phyloP scores from a whole-genome alignment of 1,140 invertebrate genomes.

The Lanistes nyassanus region DNA sequence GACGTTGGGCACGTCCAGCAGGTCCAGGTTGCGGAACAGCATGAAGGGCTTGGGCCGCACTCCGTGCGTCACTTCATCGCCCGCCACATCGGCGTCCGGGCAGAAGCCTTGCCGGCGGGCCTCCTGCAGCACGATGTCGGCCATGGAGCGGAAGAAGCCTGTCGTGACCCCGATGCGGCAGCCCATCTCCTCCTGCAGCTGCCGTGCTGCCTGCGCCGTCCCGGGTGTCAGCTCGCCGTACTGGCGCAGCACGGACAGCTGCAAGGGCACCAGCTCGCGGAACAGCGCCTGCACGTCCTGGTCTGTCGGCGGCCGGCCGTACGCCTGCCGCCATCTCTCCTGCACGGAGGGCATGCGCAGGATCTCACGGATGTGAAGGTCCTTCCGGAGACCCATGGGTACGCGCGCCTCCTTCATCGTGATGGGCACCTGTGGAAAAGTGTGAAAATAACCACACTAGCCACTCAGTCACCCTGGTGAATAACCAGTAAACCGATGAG shows the following conservation, averaged over 20 bases:
- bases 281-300: slow-evolving; percentile 59
- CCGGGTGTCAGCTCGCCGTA: slow-evolving; percentile 57
- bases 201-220: slow-evolving; percentile 47
- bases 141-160: slow-evolving; percentile 57
- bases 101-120: slow-evolving; percentile 62
- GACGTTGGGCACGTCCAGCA: slow-evolving; percentile 63
- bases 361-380: slow-evolving; percentile 61
- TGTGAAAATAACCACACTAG: no score
- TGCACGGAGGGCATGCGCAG: slow-evolving; percentile 48
- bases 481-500: no score
- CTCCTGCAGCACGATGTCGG: slow-evolving; percentile 51
- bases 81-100: slow-evolving; percentile 65
- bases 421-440: slow-evolving; percentile 46
- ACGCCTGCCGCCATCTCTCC: slow-evolving; percentile 50
- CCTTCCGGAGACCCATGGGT: slow-evolving; percentile 63
- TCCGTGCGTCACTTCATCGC: slow-evolving; percentile 65
- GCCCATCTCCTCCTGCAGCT: slow-evolving; percentile 46
- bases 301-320: slow-evolving; percentile 52
- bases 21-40: slow-evolving; percentile 66
- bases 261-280: slow-evolving; percentile 59
- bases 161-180: slow-evolving; percentile 60
- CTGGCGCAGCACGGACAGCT: slow-evolving; percentile 41
- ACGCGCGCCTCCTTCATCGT: slow-evolving; percentile 54
- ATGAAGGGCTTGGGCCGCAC: slow-evolving; percentile 67
- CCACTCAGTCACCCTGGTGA: no score